Evolutionary conservation across 2,797 vertebrate genomes (phyloP), one percentile per base, ranked within the genome.

Genomic region (Sardinella longiceps): DNA sequence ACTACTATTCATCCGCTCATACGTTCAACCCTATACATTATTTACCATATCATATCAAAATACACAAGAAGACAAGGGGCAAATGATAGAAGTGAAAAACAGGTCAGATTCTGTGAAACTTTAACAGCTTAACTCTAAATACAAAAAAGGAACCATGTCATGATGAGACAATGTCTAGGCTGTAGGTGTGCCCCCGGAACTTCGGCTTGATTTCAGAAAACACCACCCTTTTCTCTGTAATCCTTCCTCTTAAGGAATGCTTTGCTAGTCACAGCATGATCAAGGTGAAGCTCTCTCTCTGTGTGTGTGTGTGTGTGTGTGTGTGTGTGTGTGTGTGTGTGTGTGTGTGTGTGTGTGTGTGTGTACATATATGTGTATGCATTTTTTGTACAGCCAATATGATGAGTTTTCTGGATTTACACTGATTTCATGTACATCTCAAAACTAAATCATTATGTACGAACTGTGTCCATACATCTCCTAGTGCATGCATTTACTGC

Each of bases 211-310:
- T 77, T 77, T 77, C 20, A 43, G 70, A 2, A 23, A 77, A 77
- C 37, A n/a, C 33, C 70, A 23, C 33, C 33, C 70, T 77, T 43
- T 77, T 43, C 9, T 43, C 70, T 23, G 70, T 43, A 43, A 77
- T 77, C 70, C 37, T 77, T 33, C 37, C 37, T 30, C 63, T 1
- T 37, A 37, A 77, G 70, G 70, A 77, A 77, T 77, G 33, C 20
- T 23, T 23, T 23, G 33, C 70, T 18, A 43, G 70, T 77, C 70
- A 37, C 37, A 43, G 70, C 70, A 77, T 77, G 70, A 84, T 84
- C 43, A 84, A 51, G 66, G 77, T 74, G 23, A 0, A 48, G 46
- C 7, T 48, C 46, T 48, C 7, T 66, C 0, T 70, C 11, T 70
- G 28, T 37, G 12, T 70, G 12, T 70, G 12, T 70, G 28, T 70